A percentile compares a stretch with the other conserved stretches of the same genome.
These are phyloP conservation scores for Drosophila birchii DNA, from an alignment of 2,888 invertebrate genomes.

Conservation along the genomic window DNA sequence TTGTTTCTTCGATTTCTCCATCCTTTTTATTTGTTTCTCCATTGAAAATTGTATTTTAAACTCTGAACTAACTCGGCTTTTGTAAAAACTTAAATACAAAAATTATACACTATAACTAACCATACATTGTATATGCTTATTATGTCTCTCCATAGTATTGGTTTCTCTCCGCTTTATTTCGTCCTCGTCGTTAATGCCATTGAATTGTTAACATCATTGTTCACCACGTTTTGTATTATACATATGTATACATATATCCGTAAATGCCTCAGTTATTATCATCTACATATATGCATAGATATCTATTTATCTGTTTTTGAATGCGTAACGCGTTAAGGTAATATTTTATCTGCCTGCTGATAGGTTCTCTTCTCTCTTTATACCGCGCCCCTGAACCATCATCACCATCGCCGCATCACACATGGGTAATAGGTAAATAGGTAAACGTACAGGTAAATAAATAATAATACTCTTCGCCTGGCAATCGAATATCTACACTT, in stretches of 20 bases:
- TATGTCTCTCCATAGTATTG: slow-evolving; percentile 69
- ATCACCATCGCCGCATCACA: slow-evolving; percentile 31
- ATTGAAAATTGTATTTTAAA: slow-evolving; percentile 52
- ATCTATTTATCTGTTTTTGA: slow-evolving; percentile 43
- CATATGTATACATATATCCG: slow-evolving; percentile 52
- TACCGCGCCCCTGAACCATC: slow-evolving; percentile 5
- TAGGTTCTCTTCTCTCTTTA: slow-evolving; percentile 54
- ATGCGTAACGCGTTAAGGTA: slow-evolving; percentile 80
- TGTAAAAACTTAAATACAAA: slow-evolving; percentile 79
- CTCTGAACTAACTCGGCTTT: slow-evolving; percentile 54
- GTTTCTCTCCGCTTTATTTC: slow-evolving; percentile 47
- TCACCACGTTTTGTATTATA: slow-evolving; percentile 73
- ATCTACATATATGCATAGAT: slow-evolving; percentile 38
- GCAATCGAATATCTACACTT: slow-evolving; percentile 40
- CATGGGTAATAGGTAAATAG: slow-evolving; percentile 16
- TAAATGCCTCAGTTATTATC: slow-evolving; percentile 41
- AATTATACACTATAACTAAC: slow-evolving; percentile 75
- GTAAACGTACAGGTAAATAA: slow-evolving; percentile 5
- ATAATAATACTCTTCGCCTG: slow-evolving; percentile 26
- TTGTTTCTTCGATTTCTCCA: slow-evolving; percentile 29
- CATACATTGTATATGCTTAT: slow-evolving; percentile 60
- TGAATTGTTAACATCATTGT: slow-evolving; percentile 80
- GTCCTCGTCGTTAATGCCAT: slow-evolving; percentile 69
- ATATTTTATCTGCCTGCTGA: slow-evolving; percentile 71
- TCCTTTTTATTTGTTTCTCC: slow-evolving; percentile 8